phyloP scores from a whole-genome alignment of 2,113 vertebrate genomes.

The Epinephelus lanceolatus region DNA sequence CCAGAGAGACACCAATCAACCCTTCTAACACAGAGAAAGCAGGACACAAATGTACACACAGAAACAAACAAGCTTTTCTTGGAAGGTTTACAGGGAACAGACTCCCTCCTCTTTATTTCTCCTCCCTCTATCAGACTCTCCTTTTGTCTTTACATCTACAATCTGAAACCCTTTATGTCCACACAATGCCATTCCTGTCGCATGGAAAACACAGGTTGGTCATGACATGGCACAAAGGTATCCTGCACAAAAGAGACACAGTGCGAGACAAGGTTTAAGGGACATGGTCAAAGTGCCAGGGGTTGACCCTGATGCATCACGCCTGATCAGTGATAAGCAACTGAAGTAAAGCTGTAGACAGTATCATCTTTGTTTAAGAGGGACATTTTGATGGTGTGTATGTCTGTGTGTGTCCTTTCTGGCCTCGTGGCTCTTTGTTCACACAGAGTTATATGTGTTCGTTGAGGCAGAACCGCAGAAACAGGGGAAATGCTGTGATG shows the following conservation, averaged over 20 bases:
- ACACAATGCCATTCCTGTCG: neutral
- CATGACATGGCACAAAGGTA: neutral
- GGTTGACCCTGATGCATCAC: neutral
- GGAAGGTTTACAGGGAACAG: conserved; percentile 26
- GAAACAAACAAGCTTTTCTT: conserved; percentile 46
- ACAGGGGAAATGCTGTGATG: conserved; percentile 39
- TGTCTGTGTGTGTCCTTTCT: conserved; percentile 24
- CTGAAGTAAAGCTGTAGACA: conserved; percentile 18
- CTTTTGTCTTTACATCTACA: neutral
- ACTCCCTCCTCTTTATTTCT: conserved; percentile 29
- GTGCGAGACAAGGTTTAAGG: neutral
- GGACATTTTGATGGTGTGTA: conserved; percentile 1
- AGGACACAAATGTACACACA: conserved; percentile 28
- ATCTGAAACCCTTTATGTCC: neutral
- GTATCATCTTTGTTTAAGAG: conserved; percentile 41
- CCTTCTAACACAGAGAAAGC: conserved; percentile 52
- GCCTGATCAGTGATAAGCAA: conserved; percentile 17
- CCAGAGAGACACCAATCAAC: conserved; percentile 62
- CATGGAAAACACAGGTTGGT: neutral
- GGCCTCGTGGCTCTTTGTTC: conserved; percentile 29
- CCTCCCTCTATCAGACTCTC: neutral
- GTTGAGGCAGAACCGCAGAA: conserved; percentile 28
- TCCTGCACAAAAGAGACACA: neutral
- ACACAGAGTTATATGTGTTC: conserved; percentile 27
- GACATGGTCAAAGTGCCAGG: neutral